Conservation (phyloP, 2,113 vertebrate species). For the Crocuta crocuta region DNA sequence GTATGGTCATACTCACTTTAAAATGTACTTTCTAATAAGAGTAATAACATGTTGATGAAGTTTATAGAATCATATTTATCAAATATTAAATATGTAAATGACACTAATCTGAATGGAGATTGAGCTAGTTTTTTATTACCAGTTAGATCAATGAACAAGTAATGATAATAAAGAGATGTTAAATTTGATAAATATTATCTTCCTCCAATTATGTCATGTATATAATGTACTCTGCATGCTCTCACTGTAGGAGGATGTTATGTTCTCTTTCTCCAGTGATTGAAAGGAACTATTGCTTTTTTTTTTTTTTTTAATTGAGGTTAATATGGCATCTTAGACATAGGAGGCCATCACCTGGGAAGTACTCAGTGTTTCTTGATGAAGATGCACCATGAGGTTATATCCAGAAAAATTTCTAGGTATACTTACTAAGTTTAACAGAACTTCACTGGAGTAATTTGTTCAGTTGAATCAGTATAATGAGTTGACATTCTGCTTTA, state of each 20-base stretch:
- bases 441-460: background rate
- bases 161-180: background rate
- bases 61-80: slow-evolving; percentile 1
- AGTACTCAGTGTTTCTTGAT: background rate
- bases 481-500: background rate
- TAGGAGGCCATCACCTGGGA: background rate
- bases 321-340: background rate
- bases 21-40: background rate
- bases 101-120: background rate
- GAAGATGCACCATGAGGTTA: background rate
- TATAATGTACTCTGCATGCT: background rate
- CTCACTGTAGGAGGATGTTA: background rate
- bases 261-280: background rate
- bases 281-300: background rate
- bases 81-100: background rate
- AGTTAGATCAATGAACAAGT: background rate
- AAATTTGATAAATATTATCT: background rate
- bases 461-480: background rate
- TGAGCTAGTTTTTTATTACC: background rate
- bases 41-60: background rate
- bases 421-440: background rate
- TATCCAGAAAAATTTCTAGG: background rate
- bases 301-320: background rate
- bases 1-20: background rate
- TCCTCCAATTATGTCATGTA: background rate